Evolutionary conservation across 2,888 invertebrate genomes (phyloP), one percentile per base, ranked within the genome.

Genomic region (Caradrina clavipalpis): DNA sequence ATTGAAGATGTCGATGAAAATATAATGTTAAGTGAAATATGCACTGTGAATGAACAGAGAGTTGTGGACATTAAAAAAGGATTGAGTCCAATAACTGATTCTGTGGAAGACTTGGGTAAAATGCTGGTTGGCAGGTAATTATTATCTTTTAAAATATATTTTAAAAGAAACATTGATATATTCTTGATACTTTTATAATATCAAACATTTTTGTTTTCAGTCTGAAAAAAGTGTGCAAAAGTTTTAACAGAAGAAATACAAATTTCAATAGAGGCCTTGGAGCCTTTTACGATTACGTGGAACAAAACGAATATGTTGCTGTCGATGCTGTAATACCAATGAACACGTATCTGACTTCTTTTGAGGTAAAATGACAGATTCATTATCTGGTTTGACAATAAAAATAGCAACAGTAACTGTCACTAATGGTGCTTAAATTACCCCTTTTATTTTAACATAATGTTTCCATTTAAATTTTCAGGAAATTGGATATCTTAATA

Each of bases 1-100:
- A 63, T 63, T 45, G n/a, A 63, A 47, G 63, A 56, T 7, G 47
- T 63, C 17, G 35, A 56, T 6, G 56, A 63, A 63, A 47, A 47
- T n/a, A 5, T 63, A 19, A 56, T 17, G 13, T 31, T 63, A 13
- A 45, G 49, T 3, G 47, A 64, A 2, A 10, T 56, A 10, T 35
- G 35, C 22, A 19, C n/a, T 45, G 2, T 45, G 6, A 64, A 56
- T 21, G 57, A 64, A 45, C 17, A 45, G 17, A 45, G 45, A 45
- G 45, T 57, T 13, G 22, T 56, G 22, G 57, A 64, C 39, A 21
- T 64, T 1, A 21, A n/a, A 35, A 45, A 17, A 45, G 45, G 5
- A 45, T 17, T 45, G 17, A 45, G 45, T 17, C 45, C 45, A 45
- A 17, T 45, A 45, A 45, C 45, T 45, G 45, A 45, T 45, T 45